These are phyloP conservation scores for Pheosia tremula DNA, from an alignment of 2,888 invertebrate genomes.

Conservation along the genomic window DNA sequence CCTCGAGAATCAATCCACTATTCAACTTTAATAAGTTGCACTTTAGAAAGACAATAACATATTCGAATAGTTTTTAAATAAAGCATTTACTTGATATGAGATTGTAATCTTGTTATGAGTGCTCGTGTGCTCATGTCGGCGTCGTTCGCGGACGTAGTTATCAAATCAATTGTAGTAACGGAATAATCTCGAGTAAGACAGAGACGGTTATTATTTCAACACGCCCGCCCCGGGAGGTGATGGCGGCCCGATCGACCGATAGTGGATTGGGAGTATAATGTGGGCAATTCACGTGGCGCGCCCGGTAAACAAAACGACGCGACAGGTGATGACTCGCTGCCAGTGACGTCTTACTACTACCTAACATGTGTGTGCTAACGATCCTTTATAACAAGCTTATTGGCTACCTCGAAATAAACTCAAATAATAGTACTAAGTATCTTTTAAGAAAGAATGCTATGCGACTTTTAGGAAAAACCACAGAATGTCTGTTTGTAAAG, in stretches of 20 bases:
- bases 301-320: constrained; percentile 55
- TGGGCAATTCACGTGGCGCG: constrained; percentile 49
- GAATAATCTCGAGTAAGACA: no score
- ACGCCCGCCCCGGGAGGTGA: constrained; percentile 4
- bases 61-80: no score
- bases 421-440: constrained; percentile 1
- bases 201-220: no score
- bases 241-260: constrained; percentile 27
- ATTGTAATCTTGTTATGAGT: background rate
- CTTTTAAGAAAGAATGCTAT: background rate
- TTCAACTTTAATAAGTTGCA: no score
- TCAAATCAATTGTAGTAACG: no score
- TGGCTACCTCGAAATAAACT: constrained; percentile 23
- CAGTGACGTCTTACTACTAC: constrained; percentile 42
- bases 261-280: constrained; percentile 40
- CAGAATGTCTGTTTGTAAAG: background rate
- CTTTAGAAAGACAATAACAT: no score
- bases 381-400: constrained; percentile 14
- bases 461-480: background rate
- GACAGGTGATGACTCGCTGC: constrained; percentile 51
- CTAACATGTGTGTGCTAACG: constrained; percentile 40
- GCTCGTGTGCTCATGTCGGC: no score
- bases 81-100: no score
- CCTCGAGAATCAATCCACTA: constrained; percentile 25
- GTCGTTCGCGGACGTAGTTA: no score